phyloP scores from a whole-genome alignment of 2,888 invertebrate species.

The Hedychridium roseum region DNA sequence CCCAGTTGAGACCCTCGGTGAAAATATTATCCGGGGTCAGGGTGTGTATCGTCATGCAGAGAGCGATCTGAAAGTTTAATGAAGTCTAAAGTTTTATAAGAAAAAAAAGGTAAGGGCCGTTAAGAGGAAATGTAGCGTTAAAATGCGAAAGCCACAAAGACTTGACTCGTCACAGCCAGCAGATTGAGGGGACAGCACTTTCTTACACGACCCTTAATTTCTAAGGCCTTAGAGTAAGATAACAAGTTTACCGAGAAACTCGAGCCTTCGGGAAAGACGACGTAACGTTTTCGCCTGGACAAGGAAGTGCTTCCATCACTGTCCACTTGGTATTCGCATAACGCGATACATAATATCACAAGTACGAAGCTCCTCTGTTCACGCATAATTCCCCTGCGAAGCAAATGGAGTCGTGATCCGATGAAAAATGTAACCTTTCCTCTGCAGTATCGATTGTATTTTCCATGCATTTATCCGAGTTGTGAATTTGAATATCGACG shows the following conservation, averaged over 20 bases:
- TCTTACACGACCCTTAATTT: too few relatives aligned
- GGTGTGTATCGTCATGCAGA: constrained; percentile 69
- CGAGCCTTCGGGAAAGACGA: constrained; percentile 76
- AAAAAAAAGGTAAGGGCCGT: too few relatives aligned
- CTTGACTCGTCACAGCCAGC: too few relatives aligned
- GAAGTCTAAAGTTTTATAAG: too few relatives aligned
- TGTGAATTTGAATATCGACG: too few relatives aligned
- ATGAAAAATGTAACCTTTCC: constrained; percentile 5
- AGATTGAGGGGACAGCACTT: too few relatives aligned
- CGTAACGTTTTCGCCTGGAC: constrained; percentile 70
- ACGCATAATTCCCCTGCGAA: constrained; percentile 29
- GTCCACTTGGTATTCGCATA: constrained; percentile 24
- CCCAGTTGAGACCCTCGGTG: constrained; percentile 76
- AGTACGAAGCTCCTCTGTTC: constrained; percentile 14
- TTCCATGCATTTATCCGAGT: too few relatives aligned
- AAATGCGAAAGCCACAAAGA: too few relatives aligned
- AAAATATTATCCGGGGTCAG: constrained; percentile 64
- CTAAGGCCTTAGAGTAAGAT: too few relatives aligned
- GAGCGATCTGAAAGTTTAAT: constrained; percentile 68
- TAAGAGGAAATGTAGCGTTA: too few relatives aligned
- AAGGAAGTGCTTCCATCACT: constrained; percentile 59
- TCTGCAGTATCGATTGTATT: too few relatives aligned
- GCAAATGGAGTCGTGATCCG: background rate
- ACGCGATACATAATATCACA: constrained; percentile 20
- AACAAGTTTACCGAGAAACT: constrained; percentile 75